phyloP scores from a whole-genome alignment of 2,797 vertebrate genomes.

The Bufotes viridis region DNA sequence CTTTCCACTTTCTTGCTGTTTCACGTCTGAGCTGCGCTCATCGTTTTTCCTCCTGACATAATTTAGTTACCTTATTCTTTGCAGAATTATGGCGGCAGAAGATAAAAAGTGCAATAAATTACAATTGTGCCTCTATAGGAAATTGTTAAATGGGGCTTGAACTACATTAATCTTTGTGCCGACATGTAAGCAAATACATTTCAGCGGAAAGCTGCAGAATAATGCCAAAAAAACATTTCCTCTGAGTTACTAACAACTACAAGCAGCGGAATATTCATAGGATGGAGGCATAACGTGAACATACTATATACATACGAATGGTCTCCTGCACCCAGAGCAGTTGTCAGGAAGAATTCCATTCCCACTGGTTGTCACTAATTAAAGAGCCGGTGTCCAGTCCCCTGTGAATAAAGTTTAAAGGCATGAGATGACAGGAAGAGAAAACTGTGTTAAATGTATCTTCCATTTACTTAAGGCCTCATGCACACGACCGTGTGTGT shows the following conservation, averaged over 20 bases:
- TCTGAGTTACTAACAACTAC: not conserved
- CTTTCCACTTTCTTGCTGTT: not conserved
- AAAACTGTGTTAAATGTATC: no score
- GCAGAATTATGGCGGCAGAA: conserved; percentile 34
- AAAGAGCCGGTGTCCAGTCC: no score
- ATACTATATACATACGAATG: not conserved
- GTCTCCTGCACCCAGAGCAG: no score
- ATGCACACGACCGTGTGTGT: no score
- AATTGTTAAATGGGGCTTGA: conserved; percentile 55
- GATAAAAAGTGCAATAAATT: conserved; percentile 49
- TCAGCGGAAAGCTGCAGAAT: conserved; percentile 16
- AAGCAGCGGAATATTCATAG: not conserved
- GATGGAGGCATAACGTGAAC: not conserved
- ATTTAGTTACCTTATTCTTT: conserved; percentile 22
- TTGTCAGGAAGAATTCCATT: no score
- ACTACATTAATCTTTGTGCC: conserved; percentile 57
- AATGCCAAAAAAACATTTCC: not conserved
- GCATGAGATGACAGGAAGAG: no score
- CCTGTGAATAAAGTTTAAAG: no score
- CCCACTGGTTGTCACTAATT: no score
- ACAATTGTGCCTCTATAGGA: conserved; percentile 40
- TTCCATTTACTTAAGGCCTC: no score
- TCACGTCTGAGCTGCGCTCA: not conserved
- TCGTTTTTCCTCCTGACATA: conserved; percentile 26
- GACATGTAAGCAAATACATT: conserved; percentile 32